phyloP scores from a whole-genome alignment of 2,113 vertebrate species.

The Dermatemys mawii region DNA sequence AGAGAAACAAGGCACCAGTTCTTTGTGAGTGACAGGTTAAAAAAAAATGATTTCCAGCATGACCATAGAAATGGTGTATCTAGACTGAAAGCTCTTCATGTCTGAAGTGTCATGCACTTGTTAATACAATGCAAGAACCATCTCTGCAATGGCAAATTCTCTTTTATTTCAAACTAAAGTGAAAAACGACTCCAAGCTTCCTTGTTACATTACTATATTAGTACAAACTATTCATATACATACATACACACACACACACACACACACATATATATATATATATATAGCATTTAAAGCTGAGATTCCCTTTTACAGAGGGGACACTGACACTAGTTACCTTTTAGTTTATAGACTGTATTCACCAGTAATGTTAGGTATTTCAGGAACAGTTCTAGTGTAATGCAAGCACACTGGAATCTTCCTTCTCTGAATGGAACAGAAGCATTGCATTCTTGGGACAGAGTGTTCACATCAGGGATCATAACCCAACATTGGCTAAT shows the following conservation, averaged over 20 bases:
- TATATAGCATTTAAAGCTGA: background rate
- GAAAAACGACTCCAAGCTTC: background rate
- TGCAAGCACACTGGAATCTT: rapidly evolving
- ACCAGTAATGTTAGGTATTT: background rate
- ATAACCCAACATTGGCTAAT: background rate
- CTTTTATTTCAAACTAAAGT: background rate
- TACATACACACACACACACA: no score
- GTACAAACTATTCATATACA: no score
- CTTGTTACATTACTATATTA: slow-evolving; percentile 18
- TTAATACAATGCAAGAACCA: slow-evolving; percentile 28
- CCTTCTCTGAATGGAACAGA: background rate
- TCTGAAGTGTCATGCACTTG: background rate
- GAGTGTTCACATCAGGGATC: background rate
- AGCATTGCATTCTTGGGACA: background rate
- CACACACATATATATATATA: no score
- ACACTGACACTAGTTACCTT: background rate
- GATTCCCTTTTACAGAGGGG: background rate
- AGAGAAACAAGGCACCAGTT: background rate
- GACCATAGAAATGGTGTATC: background rate
- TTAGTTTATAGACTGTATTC: background rate
- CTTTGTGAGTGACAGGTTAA: background rate
- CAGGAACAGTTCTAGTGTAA: background rate
- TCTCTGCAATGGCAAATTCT: slow-evolving; percentile 7
- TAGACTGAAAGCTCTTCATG: background rate
- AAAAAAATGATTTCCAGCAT: slow-evolving; percentile 7